Percentiles rank a stretch among this genome's conserved stretches.
Conservation (phyloP, 2,797 vertebrate genomes). For the Martes flavigula region DNA sequence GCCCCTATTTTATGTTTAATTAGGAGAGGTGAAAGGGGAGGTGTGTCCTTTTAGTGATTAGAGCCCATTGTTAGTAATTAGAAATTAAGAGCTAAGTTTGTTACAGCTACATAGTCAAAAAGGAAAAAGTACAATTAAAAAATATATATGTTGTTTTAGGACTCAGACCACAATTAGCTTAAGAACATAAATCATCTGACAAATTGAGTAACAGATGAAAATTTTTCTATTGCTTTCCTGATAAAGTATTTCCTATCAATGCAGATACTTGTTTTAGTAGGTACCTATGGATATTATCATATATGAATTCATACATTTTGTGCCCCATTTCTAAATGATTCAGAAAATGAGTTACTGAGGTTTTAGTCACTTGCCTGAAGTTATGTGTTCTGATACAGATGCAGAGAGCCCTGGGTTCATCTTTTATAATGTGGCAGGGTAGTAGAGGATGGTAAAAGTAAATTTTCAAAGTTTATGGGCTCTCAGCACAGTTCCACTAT, state of each 20-base stretch:
- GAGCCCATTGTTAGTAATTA: not conserved
- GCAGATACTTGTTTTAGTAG: not conserved
- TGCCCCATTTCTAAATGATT: slow-evolving; percentile 39
- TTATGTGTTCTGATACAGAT: not conserved
- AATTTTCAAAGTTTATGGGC: not conserved
- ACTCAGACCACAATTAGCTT: not conserved
- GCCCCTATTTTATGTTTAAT: slow-evolving; percentile 24
- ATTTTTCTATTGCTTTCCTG: not conserved
- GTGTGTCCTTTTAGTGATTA: not conserved
- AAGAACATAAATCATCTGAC: not conserved
- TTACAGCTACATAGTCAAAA: not conserved
- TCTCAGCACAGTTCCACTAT: not conserved
- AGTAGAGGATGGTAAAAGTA: not conserved
- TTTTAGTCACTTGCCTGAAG: slow-evolving; percentile 16
- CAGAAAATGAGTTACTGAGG: slow-evolving; percentile 38
- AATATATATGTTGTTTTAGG: not conserved
- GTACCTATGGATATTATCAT: not conserved
- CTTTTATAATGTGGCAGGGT: not conserved
- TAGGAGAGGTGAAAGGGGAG: not conserved
- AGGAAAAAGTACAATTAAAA: slow-evolving; percentile 8
- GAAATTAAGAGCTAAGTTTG: slow-evolving; percentile 13
- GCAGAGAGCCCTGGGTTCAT: not conserved
- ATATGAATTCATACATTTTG: not conserved
- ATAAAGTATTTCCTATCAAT: slow-evolving; percentile 29
- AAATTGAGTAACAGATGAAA: not conserved